Percentiles rank a stretch among this genome's conserved stretches.
phyloP scores from a whole-genome alignment of 2,888 invertebrate species.

The Frankliniella intonsa region DNA sequence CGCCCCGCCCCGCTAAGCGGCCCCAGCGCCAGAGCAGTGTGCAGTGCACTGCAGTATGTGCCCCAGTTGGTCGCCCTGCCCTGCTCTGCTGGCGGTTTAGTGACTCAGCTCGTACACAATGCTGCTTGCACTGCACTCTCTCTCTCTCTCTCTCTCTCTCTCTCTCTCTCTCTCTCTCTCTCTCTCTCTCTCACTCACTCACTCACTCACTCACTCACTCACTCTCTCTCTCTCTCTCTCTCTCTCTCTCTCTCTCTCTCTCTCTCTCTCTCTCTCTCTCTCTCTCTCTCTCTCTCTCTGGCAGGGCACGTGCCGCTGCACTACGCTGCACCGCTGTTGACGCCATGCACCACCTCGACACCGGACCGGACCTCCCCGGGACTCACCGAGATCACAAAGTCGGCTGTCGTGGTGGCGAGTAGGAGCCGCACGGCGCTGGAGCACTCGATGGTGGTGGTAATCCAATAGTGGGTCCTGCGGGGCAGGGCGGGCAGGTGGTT shows the following conservation, averaged over 20 bases:
- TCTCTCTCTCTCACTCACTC: not conserved
- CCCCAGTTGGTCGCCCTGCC: no score
- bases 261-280: not conserved
- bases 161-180: no score
- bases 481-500: not conserved
- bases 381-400: not conserved
- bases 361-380: not conserved
- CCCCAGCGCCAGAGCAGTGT: no score
- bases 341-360: not conserved
- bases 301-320: not conserved
- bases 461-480: no score
- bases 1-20: not conserved
- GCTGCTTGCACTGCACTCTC: no score
- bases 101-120: no score
- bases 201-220: no score
- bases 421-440: slow-evolving; percentile 31
- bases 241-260: not conserved
- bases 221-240: not conserved
- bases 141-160: no score
- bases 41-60: not conserved
- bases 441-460: not conserved
- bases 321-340: not conserved
- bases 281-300: not conserved
- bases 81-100: no score
- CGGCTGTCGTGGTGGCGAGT: slow-evolving; percentile 35